phyloP scores from a whole-genome alignment of 1,140 invertebrate genomes.

The Drosophila subpulchrella region DNA sequence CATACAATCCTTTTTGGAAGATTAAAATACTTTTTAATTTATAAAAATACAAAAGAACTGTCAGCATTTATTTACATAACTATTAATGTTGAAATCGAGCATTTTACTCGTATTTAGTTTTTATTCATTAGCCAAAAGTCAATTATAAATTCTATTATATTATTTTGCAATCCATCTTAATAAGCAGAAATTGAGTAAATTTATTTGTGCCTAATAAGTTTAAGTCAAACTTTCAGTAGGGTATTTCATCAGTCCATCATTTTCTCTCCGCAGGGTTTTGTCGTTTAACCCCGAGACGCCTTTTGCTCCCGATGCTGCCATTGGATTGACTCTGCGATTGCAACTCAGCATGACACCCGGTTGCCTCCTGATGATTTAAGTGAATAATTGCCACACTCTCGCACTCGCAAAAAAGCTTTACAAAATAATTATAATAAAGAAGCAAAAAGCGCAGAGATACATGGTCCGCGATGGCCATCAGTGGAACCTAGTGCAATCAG shows the following conservation, averaged over 20 bases:
- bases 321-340: slow-evolving; percentile 54
- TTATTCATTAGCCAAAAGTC: no score
- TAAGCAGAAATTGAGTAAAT: not conserved
- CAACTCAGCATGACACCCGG: slow-evolving; percentile 78
- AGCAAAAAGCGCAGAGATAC: slow-evolving; percentile 33
- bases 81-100: no score
- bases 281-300: slow-evolving; percentile 35
- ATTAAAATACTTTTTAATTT: no score
- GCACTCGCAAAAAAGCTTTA: slow-evolving; percentile 33
- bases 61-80: no score
- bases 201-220: no score
- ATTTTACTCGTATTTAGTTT: no score
- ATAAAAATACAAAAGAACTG: no score
- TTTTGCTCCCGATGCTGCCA: slow-evolving; percentile 57
- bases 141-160: no score
- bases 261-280: slow-evolving; percentile 20
- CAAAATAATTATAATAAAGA: slow-evolving; percentile 55
- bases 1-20: no score
- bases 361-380: slow-evolving; percentile 73
- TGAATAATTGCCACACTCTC: slow-evolving; percentile 75
- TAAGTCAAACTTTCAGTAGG: no score
- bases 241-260: not conserved
- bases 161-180: no score
- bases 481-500: slow-evolving; percentile 47
- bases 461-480: slow-evolving; percentile 43